Evolutionary conservation across 2,888 invertebrate species (phyloP), one percentile per base, ranked within the genome.

Genomic region (Gerris lacustris): DNA sequence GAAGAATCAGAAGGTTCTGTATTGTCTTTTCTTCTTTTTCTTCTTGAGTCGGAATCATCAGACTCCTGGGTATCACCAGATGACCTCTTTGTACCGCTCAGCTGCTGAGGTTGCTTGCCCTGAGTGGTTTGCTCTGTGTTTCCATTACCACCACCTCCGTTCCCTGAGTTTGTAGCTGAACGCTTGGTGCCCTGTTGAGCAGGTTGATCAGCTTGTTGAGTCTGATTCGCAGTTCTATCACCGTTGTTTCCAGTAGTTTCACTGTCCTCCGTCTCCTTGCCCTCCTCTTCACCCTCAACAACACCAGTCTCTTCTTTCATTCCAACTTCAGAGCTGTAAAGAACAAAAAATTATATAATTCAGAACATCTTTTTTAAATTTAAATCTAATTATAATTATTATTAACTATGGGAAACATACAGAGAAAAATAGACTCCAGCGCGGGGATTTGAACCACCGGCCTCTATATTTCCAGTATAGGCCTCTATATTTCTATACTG

Each of bases 11-110:
- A 64, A 45, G 6, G 44, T 67, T 68, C 72, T 81, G 80, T 70
- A 80, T 83, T 78, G 69, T 91, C 91, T 79, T 90, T 91, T n/a
- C 88, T 84, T 79, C 90, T 87, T 79, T 91, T 91, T 70, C 87
- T 84, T 75, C 88, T 87, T 63, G 83, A 84, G 70, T 88, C 88
- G 17, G 89, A 88, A 75, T 62, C 71, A n/a, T 55, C 44, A 15
- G 64, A 18, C 45, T 92, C 92, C 45, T 82, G 75, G 44, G 76
- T 76, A 0, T 73, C 69, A 6, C 73, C 73, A 68, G 74, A 74
- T 15, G 72, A 71, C 64, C 74, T 45, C 68, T 75, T 55, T 9
- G 55, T 11, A 11, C 55, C 55, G 15, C 11, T 11, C 9, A 55
- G 9, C 55, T 55, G 72, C 70, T 17, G 73, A 2, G 66, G 66